Evolutionary conservation across 2,797 vertebrate genomes (phyloP).

Genomic region (Melanotaenia parkinsoni): DNA sequence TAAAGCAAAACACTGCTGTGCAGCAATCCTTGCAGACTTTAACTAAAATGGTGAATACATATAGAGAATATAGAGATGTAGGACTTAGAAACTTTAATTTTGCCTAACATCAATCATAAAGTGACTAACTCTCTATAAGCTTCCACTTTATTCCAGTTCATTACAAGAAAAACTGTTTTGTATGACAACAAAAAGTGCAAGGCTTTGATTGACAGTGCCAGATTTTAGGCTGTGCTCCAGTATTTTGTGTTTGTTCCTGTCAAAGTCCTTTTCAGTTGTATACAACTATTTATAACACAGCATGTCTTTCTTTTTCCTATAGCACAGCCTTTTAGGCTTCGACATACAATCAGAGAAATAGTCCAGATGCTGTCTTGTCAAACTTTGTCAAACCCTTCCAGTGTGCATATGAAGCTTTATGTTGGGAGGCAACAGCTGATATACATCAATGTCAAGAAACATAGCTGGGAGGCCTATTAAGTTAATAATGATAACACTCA

Average conservation of each 20-base stretch:
- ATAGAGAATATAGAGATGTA: too few species aligned
- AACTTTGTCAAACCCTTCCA: background rate
- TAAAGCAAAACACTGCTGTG: too few species aligned
- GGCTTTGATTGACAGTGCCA: too few species aligned
- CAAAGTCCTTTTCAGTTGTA: background rate
- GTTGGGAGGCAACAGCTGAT: conserved; percentile 39
- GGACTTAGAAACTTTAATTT: too few species aligned
- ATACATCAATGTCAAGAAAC: conserved; percentile 29
- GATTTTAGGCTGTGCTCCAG: too few species aligned
- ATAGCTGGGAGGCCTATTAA: conserved; percentile 35
- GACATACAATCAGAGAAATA: background rate
- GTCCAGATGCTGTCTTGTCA: conserved; percentile 26
- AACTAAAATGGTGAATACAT: too few species aligned
- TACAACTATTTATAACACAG: background rate
- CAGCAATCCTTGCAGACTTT: too few species aligned
- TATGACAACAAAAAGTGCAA: too few species aligned
- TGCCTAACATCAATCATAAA: too few species aligned
- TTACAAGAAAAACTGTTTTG: too few species aligned
- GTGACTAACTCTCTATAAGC: too few species aligned
- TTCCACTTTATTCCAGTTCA: too few species aligned
- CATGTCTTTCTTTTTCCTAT: background rate
- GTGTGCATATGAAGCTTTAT: conserved; percentile 15
- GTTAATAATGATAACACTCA: background rate
- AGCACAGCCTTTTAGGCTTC: background rate
- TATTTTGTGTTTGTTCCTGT: background rate